Percentiles rank a stretch among this genome's conserved stretches.
Evolutionary conservation across 2,113 vertebrate species (phyloP).

Genomic region (Arenaria interpres): DNA sequence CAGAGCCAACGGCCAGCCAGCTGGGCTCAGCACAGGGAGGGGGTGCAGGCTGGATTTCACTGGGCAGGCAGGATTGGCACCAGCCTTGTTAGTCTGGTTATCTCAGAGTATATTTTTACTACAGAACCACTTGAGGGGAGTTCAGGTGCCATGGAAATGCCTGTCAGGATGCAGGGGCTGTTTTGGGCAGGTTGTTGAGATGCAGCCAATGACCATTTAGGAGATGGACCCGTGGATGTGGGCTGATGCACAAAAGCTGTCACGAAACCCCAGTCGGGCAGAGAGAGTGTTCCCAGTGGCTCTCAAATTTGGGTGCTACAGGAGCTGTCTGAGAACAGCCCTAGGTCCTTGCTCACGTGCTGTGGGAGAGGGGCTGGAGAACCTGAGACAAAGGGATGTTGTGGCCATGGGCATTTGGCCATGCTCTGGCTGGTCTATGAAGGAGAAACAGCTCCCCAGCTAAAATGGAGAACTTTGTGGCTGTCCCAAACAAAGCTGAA

Average conservation of each 20-base stretch:
- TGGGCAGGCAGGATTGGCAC: not conserved
- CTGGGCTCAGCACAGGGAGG: not conserved
- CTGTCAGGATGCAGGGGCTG: not conserved
- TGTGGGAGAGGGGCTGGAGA: not conserved
- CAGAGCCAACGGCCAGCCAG: not conserved
- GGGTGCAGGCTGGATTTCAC: not conserved
- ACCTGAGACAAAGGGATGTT: not conserved
- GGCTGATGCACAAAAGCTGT: not conserved
- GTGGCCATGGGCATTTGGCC: rapidly evolving
- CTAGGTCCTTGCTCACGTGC: rapidly evolving
- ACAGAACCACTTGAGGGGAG: rapidly evolving
- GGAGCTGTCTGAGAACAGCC: not conserved
- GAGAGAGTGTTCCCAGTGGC: not conserved
- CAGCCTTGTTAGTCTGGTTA: not conserved
- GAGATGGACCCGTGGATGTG: rapidly evolving
- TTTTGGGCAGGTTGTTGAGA: not conserved
- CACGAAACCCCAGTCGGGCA: rapidly evolving
- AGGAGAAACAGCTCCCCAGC: not conserved
- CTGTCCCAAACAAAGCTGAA: not conserved
- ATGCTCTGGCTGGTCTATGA: not conserved
- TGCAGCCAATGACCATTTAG: not conserved
- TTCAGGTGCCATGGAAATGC: not conserved
- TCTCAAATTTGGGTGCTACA: not conserved
- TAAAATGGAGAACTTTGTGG: not conserved
- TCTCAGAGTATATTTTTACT: not conserved